Evolutionary conservation across 2,113 vertebrate genomes (phyloP).

Genomic region (Cathartes aura): DNA sequence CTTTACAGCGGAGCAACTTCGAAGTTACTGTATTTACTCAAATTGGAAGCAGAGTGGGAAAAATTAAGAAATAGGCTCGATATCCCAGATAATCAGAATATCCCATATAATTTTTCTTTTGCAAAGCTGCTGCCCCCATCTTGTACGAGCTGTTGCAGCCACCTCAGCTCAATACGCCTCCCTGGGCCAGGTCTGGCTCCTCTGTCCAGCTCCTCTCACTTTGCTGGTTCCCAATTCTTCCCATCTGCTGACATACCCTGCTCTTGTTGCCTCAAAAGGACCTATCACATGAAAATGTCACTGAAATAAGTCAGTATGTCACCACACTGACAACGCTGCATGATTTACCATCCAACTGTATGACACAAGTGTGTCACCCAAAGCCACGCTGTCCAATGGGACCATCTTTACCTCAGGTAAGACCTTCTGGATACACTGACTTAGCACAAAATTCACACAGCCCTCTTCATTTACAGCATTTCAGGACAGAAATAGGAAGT

Average conservation of each 20-base stretch:
- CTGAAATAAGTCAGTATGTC: neutral
- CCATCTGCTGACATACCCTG: neutral
- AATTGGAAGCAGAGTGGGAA: neutral
- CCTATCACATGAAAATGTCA: neutral
- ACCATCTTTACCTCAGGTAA: neutral
- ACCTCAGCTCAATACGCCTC: neutral
- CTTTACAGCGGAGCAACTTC: neutral
- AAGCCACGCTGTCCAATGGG: neutral
- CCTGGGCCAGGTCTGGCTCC: accelerated
- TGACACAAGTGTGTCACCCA: neutral
- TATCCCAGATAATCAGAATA: neutral
- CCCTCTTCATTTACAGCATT: neutral
- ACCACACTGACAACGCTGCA: neutral
- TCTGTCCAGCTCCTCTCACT: neutral
- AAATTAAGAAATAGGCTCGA: neutral
- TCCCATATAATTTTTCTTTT: neutral
- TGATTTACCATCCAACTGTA: neutral
- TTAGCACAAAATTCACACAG: neutral
- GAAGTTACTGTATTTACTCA: too few relatives aligned
- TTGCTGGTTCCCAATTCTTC: neutral
- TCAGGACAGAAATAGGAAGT: neutral
- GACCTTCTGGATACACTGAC: neutral
- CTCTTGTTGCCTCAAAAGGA: neutral
- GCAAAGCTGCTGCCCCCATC: neutral
- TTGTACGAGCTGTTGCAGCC: neutral